Base-by-base conservation (phyloP, 92 coral and sea anemone species). In the Parazoanthus darwini region DNA sequence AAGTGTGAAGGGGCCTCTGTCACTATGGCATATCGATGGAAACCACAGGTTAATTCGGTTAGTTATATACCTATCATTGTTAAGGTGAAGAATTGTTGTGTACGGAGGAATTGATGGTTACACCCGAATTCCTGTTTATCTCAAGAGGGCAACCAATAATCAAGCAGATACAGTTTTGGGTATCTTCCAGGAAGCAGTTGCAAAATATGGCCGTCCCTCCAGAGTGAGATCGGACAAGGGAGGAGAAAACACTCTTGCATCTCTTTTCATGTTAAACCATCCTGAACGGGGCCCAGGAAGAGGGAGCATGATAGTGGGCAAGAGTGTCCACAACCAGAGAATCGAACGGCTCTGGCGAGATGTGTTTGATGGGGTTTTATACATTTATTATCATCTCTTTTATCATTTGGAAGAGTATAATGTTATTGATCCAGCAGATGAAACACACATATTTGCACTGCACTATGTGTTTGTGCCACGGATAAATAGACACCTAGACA, bases 1-100 rank as follows among this genome's bases (percentile, higher is more conserved):
- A 68, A 73, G 83, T 89, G 94, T 94, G 10, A 82, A 91, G 76
- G 94, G 96, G 5, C 93, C 94, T 46, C 86, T 87, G 16, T 82
- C 93, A 26, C 82, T 94, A 78, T 91, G 96, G 94, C 94, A 93
- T 75, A 89, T 93, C 25, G 94, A 91, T 89, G 94, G 65, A 56
- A 44, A 44, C 50, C 50, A 44, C 50, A 44, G 8, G 50, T 44
- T 44, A 44, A 44, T 44, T 44, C 50, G 50, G 50, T 44, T 44
- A 44, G 50, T 44, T 44, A 44, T 44, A 8, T 8, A 44, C 50
- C 50, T 44, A 44, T 44, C 50, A 44, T 44, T 70, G 13, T 70
- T 25, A 8, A 93, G 96, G 85, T 93, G 96, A 92, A 83, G 90
- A 58, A 56, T 91, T 42, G 94, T 91, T 20, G 86, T 93, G 36